phyloP scores from a whole-genome alignment of 2,797 vertebrate genomes.

The Graptemys geographica region DNA sequence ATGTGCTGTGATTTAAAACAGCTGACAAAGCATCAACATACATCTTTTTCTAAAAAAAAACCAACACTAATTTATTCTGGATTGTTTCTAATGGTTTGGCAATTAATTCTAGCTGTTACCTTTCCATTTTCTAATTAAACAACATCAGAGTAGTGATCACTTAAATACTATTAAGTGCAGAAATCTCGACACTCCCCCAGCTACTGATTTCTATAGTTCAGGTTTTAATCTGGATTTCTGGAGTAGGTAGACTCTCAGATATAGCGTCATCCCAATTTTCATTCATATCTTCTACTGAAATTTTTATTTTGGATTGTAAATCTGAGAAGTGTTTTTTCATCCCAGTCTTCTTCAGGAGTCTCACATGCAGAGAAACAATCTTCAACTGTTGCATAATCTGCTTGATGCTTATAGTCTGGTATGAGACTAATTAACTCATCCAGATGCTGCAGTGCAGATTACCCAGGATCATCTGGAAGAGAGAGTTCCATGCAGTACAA shows the following conservation, averaged over 20 bases:
- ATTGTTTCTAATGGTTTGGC: neutral
- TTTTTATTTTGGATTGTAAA: conserved; percentile 50
- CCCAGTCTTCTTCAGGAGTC: conserved; percentile 55
- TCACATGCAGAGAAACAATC: conserved; percentile 62
- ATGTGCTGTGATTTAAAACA: neutral
- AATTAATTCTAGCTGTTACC: neutral
- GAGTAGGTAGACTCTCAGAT: conserved; percentile 23
- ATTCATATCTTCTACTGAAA: conserved; percentile 46
- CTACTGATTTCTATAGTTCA: neutral
- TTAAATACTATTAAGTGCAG: neutral
- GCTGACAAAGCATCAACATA: neutral
- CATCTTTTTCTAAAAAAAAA: neutral
- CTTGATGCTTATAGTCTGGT: conserved; percentile 63
- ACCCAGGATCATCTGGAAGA: conserved; percentile 65
- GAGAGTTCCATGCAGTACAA: conserved; percentile 48
- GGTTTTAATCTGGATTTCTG: conserved; percentile 20
- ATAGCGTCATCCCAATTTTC: neutral
- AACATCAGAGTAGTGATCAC: rapidly evolving
- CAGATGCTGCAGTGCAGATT: conserved; percentile 73
- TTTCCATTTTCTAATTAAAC: conserved; percentile 12
- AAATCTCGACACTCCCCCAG: neutral
- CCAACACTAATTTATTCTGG: neutral
- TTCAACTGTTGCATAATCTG: conserved; percentile 73
- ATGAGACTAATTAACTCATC: conserved; percentile 63
- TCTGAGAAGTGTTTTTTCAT: conserved; percentile 50